Evolutionary conservation across 2,797 vertebrate species (phyloP).

Genomic region (Sebastes hubbsi): DNA sequence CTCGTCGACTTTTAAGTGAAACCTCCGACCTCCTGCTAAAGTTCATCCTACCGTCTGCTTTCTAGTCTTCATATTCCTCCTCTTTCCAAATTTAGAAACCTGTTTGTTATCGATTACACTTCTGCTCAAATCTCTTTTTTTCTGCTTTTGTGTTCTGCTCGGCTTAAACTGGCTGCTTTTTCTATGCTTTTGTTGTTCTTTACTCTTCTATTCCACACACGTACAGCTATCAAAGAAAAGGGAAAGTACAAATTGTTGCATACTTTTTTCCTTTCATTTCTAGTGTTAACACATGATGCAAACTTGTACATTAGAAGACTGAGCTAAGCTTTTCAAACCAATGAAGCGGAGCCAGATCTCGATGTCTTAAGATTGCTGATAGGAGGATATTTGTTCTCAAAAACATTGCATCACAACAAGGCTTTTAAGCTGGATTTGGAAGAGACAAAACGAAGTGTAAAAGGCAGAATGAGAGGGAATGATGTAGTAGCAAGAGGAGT

Average conservation of each 20-base stretch:
- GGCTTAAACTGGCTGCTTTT: conserved; percentile 2
- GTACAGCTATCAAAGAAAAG: conserved; percentile 7
- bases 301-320: background rate
- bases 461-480: conserved; percentile 39
- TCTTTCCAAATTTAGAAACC: conserved; percentile 10
- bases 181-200: conserved; percentile 8
- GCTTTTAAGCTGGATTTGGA: conserved; percentile 5
- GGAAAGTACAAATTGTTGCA: background rate
- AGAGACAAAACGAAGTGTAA: conserved; percentile 10
- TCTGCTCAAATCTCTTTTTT: conserved; percentile 11
- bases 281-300: conserved; percentile 2
- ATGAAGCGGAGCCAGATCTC: background rate
- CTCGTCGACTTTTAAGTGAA: conserved; percentile 41
- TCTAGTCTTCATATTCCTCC: conserved; percentile 5
- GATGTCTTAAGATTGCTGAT: background rate
- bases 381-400: background rate
- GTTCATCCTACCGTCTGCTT: conserved; percentile 28
- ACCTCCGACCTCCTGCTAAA: conserved; percentile 44
- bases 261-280: background rate
- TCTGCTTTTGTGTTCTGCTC: conserved; percentile 15
- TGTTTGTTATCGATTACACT: conserved; percentile 38
- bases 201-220: background rate
- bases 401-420: conserved; percentile 9
- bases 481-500: conserved; percentile 18
- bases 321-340: background rate